Evolutionary conservation across 92 coral and sea anemone species (phyloP).

Genomic region (Palythoa heliodiscus): DNA sequence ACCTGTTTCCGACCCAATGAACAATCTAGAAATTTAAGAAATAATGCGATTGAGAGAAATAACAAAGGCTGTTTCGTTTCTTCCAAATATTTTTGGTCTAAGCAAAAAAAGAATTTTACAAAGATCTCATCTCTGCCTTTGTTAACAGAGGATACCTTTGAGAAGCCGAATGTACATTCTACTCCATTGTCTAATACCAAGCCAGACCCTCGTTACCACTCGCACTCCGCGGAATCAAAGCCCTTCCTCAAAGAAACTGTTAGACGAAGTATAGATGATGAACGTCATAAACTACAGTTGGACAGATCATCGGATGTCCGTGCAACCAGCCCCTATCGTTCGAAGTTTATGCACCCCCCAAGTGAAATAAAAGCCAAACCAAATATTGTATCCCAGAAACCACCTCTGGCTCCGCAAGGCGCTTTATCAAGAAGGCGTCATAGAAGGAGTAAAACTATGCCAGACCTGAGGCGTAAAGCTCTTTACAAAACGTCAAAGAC

Average conservation of each 20-base stretch:
- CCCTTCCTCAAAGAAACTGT: background rate
- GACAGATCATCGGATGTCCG: background rate
- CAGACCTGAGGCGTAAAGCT: slow-evolving; percentile 71
- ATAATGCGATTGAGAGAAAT: too few species aligned
- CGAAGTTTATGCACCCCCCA: slow-evolving; percentile 37
- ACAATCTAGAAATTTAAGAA: too few species aligned
- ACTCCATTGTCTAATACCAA: slow-evolving; percentile 12
- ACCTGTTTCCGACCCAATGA: too few species aligned
- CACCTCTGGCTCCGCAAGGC: slow-evolving; percentile 17
- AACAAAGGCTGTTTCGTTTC: too few species aligned
- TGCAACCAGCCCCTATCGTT: slow-evolving; percentile 37
- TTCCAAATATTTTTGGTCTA: too few species aligned
- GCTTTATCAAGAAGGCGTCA: slow-evolving; percentile 40
- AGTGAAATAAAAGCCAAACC: slow-evolving; percentile 23
- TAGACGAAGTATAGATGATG: background rate
- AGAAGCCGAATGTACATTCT: slow-evolving; percentile 32
- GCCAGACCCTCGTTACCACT: slow-evolving; percentile 7
- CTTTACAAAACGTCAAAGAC: slow-evolving; percentile 47
- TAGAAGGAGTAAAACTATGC: slow-evolving; percentile 79
- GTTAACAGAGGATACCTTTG: slow-evolving; percentile 17
- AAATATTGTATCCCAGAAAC: slow-evolving; percentile 13
- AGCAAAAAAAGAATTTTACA: too few species aligned
- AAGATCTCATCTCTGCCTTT: too few species aligned
- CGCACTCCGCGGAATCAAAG: slow-evolving; percentile 22
- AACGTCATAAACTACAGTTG: background rate